Percentiles rank a stretch among this genome's conserved stretches.
These are phyloP conservation scores for Amblyraja radiata DNA, from an alignment of 2,797 vertebrate genomes.

Conservation along the genomic window DNA sequence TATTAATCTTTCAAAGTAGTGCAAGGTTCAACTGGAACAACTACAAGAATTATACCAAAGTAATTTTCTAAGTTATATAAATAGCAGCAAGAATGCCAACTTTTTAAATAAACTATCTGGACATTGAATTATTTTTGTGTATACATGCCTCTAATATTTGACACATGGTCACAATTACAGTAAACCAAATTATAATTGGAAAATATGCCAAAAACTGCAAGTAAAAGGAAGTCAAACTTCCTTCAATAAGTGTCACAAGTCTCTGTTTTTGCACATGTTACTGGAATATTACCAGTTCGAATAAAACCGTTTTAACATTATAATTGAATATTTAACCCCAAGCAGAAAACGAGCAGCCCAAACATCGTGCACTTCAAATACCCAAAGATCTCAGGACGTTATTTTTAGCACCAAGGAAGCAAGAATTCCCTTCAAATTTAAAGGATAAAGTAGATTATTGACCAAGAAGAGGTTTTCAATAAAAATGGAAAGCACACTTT, in stretches of 20 bases:
- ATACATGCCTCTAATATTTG: neutral
- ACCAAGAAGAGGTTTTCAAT: neutral
- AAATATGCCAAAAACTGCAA: neutral
- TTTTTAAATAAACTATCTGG: neutral
- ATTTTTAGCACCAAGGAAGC: constrained; percentile 11
- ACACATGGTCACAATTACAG: no score
- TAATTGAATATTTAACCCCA: constrained; percentile 1
- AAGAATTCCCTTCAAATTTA: neutral
- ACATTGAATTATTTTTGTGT: neutral
- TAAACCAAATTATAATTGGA: neutral
- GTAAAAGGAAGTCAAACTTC: neutral
- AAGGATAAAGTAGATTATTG: neutral
- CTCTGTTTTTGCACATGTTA: neutral
- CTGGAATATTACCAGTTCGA: neutral
- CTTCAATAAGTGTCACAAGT: neutral
- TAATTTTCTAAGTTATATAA: neutral
- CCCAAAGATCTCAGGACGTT: no score
- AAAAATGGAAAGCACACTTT: neutral
- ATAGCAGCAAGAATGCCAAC: neutral
- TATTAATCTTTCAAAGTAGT: neutral
- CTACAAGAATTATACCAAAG: neutral
- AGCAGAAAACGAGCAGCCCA: neutral
- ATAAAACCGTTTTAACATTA: neutral
- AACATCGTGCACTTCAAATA: neutral
- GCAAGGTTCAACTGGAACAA: neutral